A percentile compares a stretch with the other conserved stretches of the same genome.
These are phyloP conservation scores for Portunus trituberculatus DNA, from an alignment of 1,140 invertebrate genomes.

Conservation along the genomic window DNA sequence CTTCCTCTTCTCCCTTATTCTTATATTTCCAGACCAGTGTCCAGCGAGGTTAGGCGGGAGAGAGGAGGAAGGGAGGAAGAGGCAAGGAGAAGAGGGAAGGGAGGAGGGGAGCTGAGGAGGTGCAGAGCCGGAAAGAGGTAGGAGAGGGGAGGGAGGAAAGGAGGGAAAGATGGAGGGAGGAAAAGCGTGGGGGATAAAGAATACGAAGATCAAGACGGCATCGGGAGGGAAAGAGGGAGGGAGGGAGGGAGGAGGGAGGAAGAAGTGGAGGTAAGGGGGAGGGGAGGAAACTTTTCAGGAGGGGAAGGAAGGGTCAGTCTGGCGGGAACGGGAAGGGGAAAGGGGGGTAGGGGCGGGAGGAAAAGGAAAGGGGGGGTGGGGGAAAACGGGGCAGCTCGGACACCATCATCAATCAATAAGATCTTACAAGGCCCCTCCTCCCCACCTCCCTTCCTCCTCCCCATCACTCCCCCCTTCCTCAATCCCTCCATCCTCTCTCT, in stretches of 20 bases:
- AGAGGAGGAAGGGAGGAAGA: neutral
- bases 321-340: slow-evolving; percentile 20
- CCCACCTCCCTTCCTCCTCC: neutral
- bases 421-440: slow-evolving; percentile 65
- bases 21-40: neutral
- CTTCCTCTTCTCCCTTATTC: neutral
- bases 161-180: slow-evolving; percentile 9
- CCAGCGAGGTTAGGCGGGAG: neutral
- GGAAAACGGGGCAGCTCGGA: slow-evolving; percentile 50
- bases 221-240: neutral
- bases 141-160: neutral
- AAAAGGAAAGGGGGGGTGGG: neutral
- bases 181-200: slow-evolving; percentile 25
- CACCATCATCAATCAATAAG: slow-evolving; percentile 74
- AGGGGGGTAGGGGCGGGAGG: neutral
- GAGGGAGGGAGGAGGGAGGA: neutral
- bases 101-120: neutral
- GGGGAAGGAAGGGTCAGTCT: neutral
- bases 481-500: neutral
- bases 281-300: neutral
- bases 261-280: neutral
- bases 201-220: neutral
- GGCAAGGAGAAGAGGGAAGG: neutral
- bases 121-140: neutral
- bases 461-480: neutral